phyloP scores from a whole-genome alignment of 2,797 vertebrate species.

The Pseudochirops cupreus region DNA sequence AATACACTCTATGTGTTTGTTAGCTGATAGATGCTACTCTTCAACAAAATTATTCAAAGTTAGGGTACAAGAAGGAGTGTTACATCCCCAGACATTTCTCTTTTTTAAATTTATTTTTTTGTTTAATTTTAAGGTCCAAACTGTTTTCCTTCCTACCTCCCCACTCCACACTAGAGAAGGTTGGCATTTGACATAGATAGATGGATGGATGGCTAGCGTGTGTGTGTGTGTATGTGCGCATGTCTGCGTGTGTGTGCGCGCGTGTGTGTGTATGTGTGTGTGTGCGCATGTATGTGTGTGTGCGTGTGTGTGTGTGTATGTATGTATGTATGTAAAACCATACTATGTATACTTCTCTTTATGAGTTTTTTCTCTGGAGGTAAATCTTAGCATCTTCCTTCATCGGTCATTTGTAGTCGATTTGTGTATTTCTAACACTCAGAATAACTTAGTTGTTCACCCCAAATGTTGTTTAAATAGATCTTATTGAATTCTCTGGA shows the following conservation, averaged over 20 bases:
- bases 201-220: not conserved
- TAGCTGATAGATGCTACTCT: constrained; percentile 37
- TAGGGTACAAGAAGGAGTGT: constrained; percentile 10
- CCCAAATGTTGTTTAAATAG: constrained; percentile 37
- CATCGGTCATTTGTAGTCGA: not conserved
- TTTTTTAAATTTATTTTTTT: not conserved
- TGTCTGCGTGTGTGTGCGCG: too few species aligned
- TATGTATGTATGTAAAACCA: not conserved
- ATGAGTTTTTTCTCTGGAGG: not conserved
- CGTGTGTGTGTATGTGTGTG: too few species aligned
- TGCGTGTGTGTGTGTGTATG: too few species aligned
- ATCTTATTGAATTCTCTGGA: constrained; percentile 44
- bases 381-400: not conserved
- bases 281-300: too few species aligned
- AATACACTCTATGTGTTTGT: constrained; percentile 18
- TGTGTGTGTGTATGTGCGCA: too few species aligned
- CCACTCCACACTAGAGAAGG: not conserved
- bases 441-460: not conserved
- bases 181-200: not conserved
- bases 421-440: not conserved
- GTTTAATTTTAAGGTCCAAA: not conserved
- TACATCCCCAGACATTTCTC: constrained; percentile 15
- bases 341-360: not conserved
- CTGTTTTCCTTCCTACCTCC: not conserved
- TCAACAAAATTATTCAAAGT: constrained; percentile 31